Conservation (phyloP, 2,797 vertebrate genomes). For the Aeoliscus strigatus region DNA sequence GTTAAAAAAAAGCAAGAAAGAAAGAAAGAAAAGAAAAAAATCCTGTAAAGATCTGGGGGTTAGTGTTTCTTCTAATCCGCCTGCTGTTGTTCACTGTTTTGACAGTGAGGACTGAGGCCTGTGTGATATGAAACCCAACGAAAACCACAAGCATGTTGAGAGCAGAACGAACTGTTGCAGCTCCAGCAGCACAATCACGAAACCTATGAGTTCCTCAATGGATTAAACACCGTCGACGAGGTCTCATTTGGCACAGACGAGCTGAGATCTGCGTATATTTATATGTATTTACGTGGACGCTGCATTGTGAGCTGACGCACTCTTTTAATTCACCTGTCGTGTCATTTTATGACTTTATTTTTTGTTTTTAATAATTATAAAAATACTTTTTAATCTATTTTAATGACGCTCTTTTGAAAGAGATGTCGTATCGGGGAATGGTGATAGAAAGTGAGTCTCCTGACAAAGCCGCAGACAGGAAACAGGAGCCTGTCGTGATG, state of each 20-base stretch:
- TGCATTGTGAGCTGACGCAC: no score
- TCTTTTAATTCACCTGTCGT: no score
- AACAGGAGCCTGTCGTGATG: constrained; percentile 10
- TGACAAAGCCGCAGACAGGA: constrained; percentile 9
- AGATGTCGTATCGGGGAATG: not conserved
- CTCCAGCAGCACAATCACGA: constrained; percentile 51
- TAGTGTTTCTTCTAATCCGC: constrained; percentile 45
- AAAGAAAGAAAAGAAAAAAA: no score
- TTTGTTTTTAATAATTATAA: no score
- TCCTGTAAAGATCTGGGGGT: constrained; percentile 21
- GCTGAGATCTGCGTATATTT: no score
- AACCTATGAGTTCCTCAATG: constrained; percentile 35
- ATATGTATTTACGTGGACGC: not conserved
- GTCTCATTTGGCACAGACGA: no score
- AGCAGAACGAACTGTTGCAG: constrained; percentile 51
- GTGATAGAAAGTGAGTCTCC: not conserved
- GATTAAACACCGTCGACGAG: constrained; percentile 16
- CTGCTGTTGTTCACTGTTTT: constrained; percentile 48
- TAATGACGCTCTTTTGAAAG: not conserved
- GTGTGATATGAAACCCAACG: constrained; percentile 63
- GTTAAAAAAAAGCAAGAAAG: constrained; percentile 26
- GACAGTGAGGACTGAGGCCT: constrained; percentile 52
- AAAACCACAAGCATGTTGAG: constrained; percentile 65
- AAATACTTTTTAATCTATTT: not conserved
- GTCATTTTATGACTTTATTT: no score